Evolutionary conservation across 2,888 invertebrate genomes (phyloP).

Genomic region (Drosophila aldrichi): DNA sequence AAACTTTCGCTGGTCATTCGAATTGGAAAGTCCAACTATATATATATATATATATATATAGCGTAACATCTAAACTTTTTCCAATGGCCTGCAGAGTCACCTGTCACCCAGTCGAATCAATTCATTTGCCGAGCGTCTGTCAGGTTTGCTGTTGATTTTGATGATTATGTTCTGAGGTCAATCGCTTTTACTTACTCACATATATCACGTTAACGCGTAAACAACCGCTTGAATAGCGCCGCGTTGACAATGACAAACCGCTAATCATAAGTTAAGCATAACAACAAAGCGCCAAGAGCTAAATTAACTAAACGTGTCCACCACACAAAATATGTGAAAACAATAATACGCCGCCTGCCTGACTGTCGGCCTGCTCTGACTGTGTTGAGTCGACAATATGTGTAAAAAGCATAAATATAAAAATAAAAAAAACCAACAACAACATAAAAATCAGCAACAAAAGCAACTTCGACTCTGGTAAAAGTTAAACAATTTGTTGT

Average conservation of each 20-base stretch:
- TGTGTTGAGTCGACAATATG: constrained; percentile 11
- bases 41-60: constrained; percentile 12
- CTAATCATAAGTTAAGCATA: constrained; percentile 75
- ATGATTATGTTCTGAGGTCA: constrained; percentile 32
- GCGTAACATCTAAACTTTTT: constrained; percentile 49
- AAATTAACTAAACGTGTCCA: constrained; percentile 69
- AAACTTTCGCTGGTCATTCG: constrained; percentile 58
- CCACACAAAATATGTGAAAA: constrained; percentile 67
- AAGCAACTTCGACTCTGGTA: constrained; percentile 50
- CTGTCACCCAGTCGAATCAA: constrained; percentile 55
- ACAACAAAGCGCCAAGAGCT: constrained; percentile 46
- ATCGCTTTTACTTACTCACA: constrained; percentile 46
- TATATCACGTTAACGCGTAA: constrained; percentile 48
- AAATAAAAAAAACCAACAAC: neutral
- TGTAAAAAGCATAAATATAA: constrained; percentile 18
- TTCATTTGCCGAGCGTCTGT: constrained; percentile 53
- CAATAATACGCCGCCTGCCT: constrained; percentile 42
- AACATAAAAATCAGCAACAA: constrained; percentile 19
- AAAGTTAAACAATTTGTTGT: constrained; percentile 57
- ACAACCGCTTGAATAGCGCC: constrained; percentile 30
- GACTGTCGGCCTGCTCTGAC: neutral
- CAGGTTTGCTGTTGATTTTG: constrained; percentile 51
- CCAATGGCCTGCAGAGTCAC: constrained; percentile 15
- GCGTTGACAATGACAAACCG: constrained; percentile 70
- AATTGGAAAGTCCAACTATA: constrained; percentile 51